These are phyloP conservation scores for Geococcyx californianus DNA, from an alignment of 2,113 vertebrate genomes.

Conservation along the genomic window DNA sequence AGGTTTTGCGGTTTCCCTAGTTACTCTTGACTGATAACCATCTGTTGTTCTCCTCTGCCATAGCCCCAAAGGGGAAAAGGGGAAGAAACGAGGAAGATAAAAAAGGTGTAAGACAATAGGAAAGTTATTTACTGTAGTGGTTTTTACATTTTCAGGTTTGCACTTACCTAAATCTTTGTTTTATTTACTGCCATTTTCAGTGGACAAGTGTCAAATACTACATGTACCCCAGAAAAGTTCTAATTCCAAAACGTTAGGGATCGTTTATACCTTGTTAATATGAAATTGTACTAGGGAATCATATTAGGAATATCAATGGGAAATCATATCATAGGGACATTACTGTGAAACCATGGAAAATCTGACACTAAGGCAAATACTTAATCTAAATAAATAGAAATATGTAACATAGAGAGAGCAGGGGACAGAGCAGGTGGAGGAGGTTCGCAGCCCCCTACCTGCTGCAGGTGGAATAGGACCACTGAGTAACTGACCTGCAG, in stretches of 20 bases:
- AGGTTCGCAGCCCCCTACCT: background rate
- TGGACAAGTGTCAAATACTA: background rate
- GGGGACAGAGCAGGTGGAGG: fast-evolving
- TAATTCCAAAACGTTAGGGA: background rate
- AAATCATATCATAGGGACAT: background rate
- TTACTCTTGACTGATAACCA: conserved; percentile 79
- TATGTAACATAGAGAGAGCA: background rate
- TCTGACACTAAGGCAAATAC: background rate
- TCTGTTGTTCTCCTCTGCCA: conserved; percentile 71
- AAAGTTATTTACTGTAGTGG: conserved; percentile 11
- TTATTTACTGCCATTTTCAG: background rate
- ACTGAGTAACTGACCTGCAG: background rate
- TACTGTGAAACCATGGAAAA: background rate
- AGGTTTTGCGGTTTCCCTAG: conserved; percentile 80
- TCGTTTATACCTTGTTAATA: background rate
- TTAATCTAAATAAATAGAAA: background rate
- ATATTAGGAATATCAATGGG: background rate
- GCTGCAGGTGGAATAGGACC: background rate
- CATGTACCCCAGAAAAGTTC: background rate
- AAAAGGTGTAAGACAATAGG: conserved; percentile 36
- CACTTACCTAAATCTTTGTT: background rate
- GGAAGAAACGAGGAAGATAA: conserved; percentile 39
- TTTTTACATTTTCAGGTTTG: background rate
- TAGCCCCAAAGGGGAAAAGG: conserved; percentile 47
- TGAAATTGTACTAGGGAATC: background rate